Evolutionary conservation across 2,113 vertebrate genomes (phyloP), one percentile per base, ranked within the genome.

Genomic region (Oncorhynchus tshawytscha): DNA sequence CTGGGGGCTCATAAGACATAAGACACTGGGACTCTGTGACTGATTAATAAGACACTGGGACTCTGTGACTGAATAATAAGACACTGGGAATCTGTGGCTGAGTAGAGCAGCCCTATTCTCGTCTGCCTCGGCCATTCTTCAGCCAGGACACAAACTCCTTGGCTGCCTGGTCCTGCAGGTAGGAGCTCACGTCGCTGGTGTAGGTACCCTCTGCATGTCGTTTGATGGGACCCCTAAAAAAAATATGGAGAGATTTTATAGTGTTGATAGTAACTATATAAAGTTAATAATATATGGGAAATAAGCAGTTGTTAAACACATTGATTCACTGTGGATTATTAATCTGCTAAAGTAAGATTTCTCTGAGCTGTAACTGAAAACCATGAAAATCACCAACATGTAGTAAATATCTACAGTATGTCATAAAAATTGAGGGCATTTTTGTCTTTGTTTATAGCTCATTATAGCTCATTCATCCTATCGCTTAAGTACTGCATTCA

Each of bases 101-200:
- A 60, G 65, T 66, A 20, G 18, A 69, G 39, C 34, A 70, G 34
- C 82, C 93, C 95, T 94, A 99, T 90, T 97, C 95, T 94, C 95
- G 94, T 91, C 95, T 95, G 89, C 95, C 96, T 92, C 94, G 91
- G 88, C 95, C 96, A 57, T 95, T 96, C 92, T 97, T 96, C 87
- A 99, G 90, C 98, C 97, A 98, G 90, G 95, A 94, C 81, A 99
- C 96, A 92, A 99, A 99, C 89, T 99, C 96, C 85, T 97, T 98
- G 82, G 95, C 96, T 73, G 96, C 96, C 88, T 97, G 94, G 73
- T 96, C 95, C 92, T 98, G 96, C 90, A 99, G 91, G 77, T 96
- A 98, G 74, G 96, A 95, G 87, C 96, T 98, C 84, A 99, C 93
- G 2, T 99, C 97, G 65, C 96, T 98, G 92, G 96, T 97, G 88